A percentile compares a stretch with the other conserved stretches of the same genome.
Evolutionary conservation across 2,797 vertebrate species (phyloP).

Genomic region (Antrozous pallidus): DNA sequence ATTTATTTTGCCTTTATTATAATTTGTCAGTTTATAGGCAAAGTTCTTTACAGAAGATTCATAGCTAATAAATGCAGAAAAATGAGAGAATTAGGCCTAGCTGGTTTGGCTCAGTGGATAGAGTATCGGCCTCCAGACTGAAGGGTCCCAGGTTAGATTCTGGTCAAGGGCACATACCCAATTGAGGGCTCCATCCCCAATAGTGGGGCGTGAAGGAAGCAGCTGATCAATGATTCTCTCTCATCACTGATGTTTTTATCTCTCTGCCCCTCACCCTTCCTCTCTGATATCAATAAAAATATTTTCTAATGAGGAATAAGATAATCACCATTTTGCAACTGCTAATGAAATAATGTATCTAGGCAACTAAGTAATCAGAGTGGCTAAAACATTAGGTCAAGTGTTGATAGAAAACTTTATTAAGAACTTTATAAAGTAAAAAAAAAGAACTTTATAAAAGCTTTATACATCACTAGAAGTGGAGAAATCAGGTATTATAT

Average conservation of each 20-base stretch:
- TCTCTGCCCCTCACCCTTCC: too few species aligned
- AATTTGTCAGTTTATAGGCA: neutral
- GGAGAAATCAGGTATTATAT: neutral
- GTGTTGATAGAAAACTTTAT: neutral
- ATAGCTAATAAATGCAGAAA: neutral
- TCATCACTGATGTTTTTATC: too few species aligned
- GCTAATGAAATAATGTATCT: neutral
- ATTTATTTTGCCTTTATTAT: conserved; percentile 9
- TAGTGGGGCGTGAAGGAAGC: too few species aligned
- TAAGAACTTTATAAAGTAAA: neutral
- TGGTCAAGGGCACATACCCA: too few species aligned
- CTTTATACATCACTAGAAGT: neutral
- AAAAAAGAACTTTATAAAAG: neutral
- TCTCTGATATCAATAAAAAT: too few species aligned
- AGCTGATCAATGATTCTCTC: too few species aligned
- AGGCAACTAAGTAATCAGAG: neutral
- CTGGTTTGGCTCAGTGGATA: too few species aligned
- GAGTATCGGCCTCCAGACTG: too few species aligned
- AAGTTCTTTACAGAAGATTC: conserved; percentile 23
- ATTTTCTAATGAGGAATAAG: neutral
- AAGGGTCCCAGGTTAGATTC: too few species aligned
- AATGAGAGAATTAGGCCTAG: neutral
- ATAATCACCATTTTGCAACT: neutral
- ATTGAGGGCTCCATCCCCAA: too few species aligned
- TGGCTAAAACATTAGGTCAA: neutral